Conservation (phyloP, 2,888 invertebrate genomes). For the Drosophila vallismaia region DNA sequence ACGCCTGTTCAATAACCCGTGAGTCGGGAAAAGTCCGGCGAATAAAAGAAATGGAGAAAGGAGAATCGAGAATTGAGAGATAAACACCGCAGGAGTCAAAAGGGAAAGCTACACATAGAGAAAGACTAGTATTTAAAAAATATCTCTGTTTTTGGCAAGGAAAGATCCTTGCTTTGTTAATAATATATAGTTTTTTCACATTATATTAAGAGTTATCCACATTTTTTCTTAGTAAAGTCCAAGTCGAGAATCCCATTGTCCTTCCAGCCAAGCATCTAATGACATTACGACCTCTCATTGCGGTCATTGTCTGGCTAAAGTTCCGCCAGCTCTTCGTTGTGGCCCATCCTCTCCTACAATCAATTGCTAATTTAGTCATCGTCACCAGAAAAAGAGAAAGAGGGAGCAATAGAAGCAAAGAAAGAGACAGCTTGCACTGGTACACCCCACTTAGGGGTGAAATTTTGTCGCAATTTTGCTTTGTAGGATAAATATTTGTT, state of each 20-base stretch:
- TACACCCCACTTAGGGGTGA: conserved; percentile 54
- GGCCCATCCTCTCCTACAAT: conserved; percentile 38
- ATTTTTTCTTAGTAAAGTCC: not conserved
- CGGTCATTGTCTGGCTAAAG: conserved; percentile 55
- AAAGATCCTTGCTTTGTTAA: too few relatives aligned
- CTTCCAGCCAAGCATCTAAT: conserved; percentile 56
- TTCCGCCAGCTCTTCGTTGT: not conserved
- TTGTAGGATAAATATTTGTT: conserved; percentile 66
- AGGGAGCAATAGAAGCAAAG: not conserved
- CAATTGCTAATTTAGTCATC: conserved; percentile 76
- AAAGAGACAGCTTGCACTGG: not conserved
- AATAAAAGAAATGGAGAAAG: conserved; percentile 4
- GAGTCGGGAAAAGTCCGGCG: conserved; percentile 31
- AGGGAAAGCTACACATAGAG: conserved; percentile 6
- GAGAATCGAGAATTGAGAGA: conserved; percentile 17
- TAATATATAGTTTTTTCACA: not conserved
- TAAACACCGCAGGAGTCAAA: conserved; percentile 57
- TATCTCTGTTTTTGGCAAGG: not conserved
- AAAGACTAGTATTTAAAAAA: conserved; percentile 2
- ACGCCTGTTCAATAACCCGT: conserved; percentile 74
- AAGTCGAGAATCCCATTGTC: conserved; percentile 17
- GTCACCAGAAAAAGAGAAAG: conserved; percentile 36
- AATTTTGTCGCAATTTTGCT: conserved; percentile 38
- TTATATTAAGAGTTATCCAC: not conserved
- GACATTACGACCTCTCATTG: conserved; percentile 76